phyloP scores from a whole-genome alignment of 1,140 invertebrate species.

The Sycobia sp. region DNA sequence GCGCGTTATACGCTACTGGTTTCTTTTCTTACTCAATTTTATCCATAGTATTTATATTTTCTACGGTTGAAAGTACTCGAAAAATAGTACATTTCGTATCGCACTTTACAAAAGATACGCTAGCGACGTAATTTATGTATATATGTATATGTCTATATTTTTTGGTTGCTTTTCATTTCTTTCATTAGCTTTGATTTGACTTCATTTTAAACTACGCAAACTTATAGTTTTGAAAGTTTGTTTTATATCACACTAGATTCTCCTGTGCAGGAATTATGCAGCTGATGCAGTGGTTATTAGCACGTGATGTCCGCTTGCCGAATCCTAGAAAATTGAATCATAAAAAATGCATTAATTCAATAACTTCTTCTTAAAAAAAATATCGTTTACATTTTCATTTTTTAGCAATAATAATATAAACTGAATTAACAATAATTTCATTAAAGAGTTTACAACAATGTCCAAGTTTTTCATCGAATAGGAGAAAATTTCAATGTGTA shows the following conservation, averaged over 20 bases:
- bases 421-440: no score
- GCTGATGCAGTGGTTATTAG: conserved; percentile 23
- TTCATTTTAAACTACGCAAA: conserved; percentile 5
- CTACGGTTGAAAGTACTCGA: conserved; percentile 11
- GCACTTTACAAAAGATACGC: conserved; percentile 7
- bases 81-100: conserved; percentile 11
- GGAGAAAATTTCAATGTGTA: no score
- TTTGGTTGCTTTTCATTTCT: neutral
- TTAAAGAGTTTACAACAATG: no score
- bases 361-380: no score
- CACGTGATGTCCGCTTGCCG: conserved; percentile 42
- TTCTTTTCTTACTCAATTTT: conserved; percentile 15
- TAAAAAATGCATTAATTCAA: no score
- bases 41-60: neutral
- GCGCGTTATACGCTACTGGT: neutral
- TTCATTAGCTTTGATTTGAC: conserved; percentile 18
- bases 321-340: conserved; percentile 43
- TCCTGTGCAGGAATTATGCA: conserved; percentile 27
- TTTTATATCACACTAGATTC: conserved; percentile 47
- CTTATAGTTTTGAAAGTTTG: conserved; percentile 25
- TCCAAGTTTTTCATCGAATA: no score
- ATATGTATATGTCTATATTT: no score
- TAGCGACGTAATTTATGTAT: neutral
- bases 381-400: no score
- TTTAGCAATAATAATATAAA: no score